Percentiles rank a stretch among this genome's conserved stretches.
Evolutionary conservation across 1,140 invertebrate species (phyloP).

Genomic region (Maconellicoccus hirsutus): DNA sequence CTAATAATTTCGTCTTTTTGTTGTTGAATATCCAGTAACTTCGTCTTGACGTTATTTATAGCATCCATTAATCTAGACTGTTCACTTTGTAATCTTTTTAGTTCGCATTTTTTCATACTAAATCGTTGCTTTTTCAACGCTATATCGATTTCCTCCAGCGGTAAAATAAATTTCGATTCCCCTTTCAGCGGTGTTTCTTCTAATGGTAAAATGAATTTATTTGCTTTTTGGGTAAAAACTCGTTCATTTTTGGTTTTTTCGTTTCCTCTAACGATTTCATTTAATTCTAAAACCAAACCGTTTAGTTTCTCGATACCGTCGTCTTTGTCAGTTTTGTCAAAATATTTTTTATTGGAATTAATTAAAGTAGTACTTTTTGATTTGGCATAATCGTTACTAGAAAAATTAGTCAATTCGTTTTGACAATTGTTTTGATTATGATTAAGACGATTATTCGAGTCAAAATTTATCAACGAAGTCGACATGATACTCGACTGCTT

Average conservation of each 20-base stretch:
- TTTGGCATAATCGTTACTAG: conserved; percentile 10
- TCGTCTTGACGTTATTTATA: conserved; percentile 54
- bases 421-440: background rate
- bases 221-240: background rate
- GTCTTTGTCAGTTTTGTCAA: background rate
- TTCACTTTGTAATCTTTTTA: conserved; percentile 43
- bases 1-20: conserved; percentile 71
- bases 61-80: conserved; percentile 42
- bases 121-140: conserved; percentile 37
- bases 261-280: conserved; percentile 29
- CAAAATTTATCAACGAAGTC: conserved; percentile 3
- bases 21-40: conserved; percentile 63
- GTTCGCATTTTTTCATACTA: conserved; percentile 37
- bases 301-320: conserved; percentile 15
- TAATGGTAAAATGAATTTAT: conserved; percentile 9
- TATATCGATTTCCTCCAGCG: conserved; percentile 34
- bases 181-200: conserved; percentile 6
- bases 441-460: background rate
- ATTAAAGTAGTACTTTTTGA: background rate
- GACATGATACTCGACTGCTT: background rate
- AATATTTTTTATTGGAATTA: background rate
- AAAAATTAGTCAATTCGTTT: background rate
- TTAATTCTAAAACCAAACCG: conserved; percentile 23
- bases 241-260: conserved; percentile 26
- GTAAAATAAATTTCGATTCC: conserved; percentile 29